Percentiles rank a stretch among this genome's conserved stretches.
Conservation (phyloP, 1,140 invertebrate genomes). For the Nylanderia fulva region DNA sequence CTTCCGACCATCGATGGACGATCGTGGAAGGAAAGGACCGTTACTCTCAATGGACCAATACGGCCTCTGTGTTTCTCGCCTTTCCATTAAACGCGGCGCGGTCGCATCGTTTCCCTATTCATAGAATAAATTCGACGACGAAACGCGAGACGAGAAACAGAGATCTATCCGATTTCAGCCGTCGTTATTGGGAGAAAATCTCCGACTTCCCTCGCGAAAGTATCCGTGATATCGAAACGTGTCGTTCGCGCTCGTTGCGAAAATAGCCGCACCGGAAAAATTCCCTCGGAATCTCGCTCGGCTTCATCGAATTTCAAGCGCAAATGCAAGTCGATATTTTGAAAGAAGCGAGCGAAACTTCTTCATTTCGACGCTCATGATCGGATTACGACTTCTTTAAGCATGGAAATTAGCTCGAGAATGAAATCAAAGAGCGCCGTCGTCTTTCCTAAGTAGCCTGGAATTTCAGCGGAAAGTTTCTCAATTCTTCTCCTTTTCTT, state of each 20-base stretch:
- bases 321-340: slow-evolving; percentile 43
- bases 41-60: slow-evolving; percentile 49
- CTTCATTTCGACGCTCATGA: slow-evolving; percentile 41
- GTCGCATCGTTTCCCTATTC: slow-evolving; percentile 45
- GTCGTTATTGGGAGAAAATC: slow-evolving; percentile 28
- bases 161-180: slow-evolving; percentile 44
- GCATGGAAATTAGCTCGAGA: slow-evolving; percentile 50
- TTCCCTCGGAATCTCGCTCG: slow-evolving; percentile 8
- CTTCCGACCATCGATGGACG: slow-evolving; percentile 33
- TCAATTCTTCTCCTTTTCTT: neutral
- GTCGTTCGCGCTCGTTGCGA: slow-evolving; percentile 9
- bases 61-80: slow-evolving; percentile 49
- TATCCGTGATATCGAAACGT: slow-evolving; percentile 26
- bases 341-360: slow-evolving; percentile 21
- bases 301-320: slow-evolving; percentile 25
- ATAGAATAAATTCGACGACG: slow-evolving; percentile 51
- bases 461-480: slow-evolving; percentile 17
- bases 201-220: neutral
- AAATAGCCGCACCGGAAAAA: slow-evolving; percentile 1
- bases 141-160: slow-evolving; percentile 31
- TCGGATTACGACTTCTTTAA: slow-evolving; percentile 55
- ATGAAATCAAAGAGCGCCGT: slow-evolving; percentile 30
- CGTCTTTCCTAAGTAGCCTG: neutral
- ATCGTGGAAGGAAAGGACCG: slow-evolving; percentile 47
- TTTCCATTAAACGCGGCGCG: slow-evolving; percentile 36